Evolutionary conservation across 2,113 vertebrate genomes (phyloP).

Genomic region (Silurus meridionalis): DNA sequence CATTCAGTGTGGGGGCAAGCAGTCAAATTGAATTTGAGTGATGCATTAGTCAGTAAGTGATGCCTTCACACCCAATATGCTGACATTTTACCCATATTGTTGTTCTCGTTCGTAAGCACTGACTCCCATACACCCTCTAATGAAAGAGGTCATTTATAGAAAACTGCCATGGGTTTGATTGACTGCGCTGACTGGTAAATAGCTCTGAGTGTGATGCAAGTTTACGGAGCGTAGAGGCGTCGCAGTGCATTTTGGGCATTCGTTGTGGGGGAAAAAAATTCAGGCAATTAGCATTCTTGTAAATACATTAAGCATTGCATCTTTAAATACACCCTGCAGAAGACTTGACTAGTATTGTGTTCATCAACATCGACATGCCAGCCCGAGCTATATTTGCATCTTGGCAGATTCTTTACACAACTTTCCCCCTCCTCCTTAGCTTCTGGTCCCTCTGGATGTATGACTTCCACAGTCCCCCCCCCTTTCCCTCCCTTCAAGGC

Average conservation of each 20-base stretch:
- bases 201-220: conserved; percentile 31
- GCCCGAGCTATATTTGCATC: conserved; percentile 72
- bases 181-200: conserved; percentile 20
- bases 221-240: conserved; percentile 8
- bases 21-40: conserved; percentile 50
- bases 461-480: conserved; percentile 57
- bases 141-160: conserved; percentile 40
- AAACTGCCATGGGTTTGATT: conserved; percentile 13
- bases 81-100: conserved; percentile 58
- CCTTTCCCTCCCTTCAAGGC: conserved; percentile 39
- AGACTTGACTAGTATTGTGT: conserved; percentile 67
- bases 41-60: conserved; percentile 54
- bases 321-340: conserved; percentile 71
- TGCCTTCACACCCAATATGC: conserved; percentile 53
- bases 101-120: conserved; percentile 47
- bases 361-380: conserved; percentile 68
- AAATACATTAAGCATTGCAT: conserved; percentile 28
- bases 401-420: conserved; percentile 69
- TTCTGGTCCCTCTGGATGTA: conserved; percentile 62
- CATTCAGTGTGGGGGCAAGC: conserved; percentile 48
- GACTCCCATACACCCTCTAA: conserved; percentile 46
- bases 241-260: neutral
- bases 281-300: conserved; percentile 39
- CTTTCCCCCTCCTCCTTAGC: conserved; percentile 54
- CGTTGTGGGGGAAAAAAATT: conserved; percentile 5